These are phyloP conservation scores for Ceyx erithaca DNA, from an alignment of 2,797 vertebrate species.

Conservation along the genomic window DNA sequence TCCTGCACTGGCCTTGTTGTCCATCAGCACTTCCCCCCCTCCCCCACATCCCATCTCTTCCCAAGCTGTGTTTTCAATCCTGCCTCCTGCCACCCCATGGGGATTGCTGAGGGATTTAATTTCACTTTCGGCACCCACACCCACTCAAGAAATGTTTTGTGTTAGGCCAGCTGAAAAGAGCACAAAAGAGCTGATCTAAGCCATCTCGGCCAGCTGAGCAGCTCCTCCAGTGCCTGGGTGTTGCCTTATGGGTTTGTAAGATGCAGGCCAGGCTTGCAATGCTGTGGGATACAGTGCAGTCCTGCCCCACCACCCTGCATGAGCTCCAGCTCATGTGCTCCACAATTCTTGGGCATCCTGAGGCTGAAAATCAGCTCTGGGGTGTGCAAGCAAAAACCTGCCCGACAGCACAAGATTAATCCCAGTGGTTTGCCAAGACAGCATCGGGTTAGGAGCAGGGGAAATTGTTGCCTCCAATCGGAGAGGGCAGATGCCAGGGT, in stretches of 20 bases:
- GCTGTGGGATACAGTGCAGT: background rate
- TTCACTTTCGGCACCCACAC: slow-evolving; percentile 50
- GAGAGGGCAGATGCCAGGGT: background rate
- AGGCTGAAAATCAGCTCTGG: background rate
- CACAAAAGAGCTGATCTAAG: background rate
- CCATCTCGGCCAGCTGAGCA: background rate
- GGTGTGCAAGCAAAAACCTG: background rate
- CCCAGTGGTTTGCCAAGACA: background rate
- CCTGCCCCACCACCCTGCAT: background rate
- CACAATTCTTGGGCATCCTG: background rate
- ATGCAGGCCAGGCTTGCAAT: accelerated
- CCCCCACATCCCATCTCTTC: background rate
- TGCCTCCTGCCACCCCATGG: background rate
- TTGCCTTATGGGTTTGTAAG: background rate
- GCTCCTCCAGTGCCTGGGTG: background rate
- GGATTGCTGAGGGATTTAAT: background rate
- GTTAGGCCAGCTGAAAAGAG: slow-evolving; percentile 32
- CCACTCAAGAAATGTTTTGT: slow-evolving; percentile 56
- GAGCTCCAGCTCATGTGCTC: accelerated
- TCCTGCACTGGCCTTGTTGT: background rate
- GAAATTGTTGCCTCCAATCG: background rate
- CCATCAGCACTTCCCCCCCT: background rate
- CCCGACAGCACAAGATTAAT: background rate
- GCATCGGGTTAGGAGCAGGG: background rate
- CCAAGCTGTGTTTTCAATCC: slow-evolving; percentile 8